Evolutionary conservation across 2,888 invertebrate species (phyloP).

Genomic region (Aethes cnicana): DNA sequence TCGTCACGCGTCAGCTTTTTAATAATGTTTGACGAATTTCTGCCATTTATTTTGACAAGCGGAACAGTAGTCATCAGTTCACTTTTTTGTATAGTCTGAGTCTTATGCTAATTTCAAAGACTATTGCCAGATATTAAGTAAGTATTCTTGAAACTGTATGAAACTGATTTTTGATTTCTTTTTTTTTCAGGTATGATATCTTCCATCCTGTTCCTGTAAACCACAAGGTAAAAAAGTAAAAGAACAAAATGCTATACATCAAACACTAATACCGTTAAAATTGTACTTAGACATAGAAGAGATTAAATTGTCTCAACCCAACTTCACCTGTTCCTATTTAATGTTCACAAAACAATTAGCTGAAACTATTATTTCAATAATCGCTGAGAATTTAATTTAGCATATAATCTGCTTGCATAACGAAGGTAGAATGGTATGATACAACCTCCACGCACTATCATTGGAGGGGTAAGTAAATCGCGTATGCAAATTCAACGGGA

Average conservation of each 20-base stretch:
- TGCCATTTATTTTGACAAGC: constrained; percentile 23
- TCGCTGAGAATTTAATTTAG: constrained; percentile 5
- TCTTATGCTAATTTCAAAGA: not conserved
- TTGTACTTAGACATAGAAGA: too few relatives aligned
- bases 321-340: too few relatives aligned
- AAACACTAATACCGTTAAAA: too few relatives aligned
- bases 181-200: constrained; percentile 16
- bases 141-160: too few relatives aligned
- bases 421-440: constrained; percentile 43
- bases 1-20: constrained; percentile 62
- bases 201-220: too few relatives aligned
- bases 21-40: constrained; percentile 45
- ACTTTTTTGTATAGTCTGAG: not conserved
- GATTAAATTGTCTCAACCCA: too few relatives aligned
- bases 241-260: too few relatives aligned
- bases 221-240: too few relatives aligned
- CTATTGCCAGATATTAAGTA: too few relatives aligned
- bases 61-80: not conserved
- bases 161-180: not conserved
- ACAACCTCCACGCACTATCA: constrained; percentile 55
- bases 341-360: too few relatives aligned
- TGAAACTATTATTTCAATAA: too few relatives aligned
- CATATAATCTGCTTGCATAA: constrained; percentile 44
- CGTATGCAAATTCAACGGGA: constrained; percentile 59
- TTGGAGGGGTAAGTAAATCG: constrained; percentile 57